Evolutionary conservation across 2,113 vertebrate genomes (phyloP).

Genomic region (Pagrus major): DNA sequence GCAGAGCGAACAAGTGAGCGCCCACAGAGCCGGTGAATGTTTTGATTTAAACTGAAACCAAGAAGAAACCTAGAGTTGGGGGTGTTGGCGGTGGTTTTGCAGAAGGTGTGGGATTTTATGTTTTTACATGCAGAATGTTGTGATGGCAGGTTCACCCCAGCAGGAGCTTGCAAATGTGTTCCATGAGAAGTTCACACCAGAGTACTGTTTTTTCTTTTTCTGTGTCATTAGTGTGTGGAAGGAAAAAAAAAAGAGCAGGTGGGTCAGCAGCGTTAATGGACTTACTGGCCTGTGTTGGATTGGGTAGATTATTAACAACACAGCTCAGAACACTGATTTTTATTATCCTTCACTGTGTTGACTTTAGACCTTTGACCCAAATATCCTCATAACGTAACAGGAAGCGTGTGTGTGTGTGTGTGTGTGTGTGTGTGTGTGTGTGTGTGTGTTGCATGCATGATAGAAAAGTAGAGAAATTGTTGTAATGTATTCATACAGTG

Average conservation of each 20-base stretch:
- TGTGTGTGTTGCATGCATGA: neutral
- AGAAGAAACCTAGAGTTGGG: slow-evolving; percentile 1
- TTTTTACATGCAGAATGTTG: slow-evolving; percentile 40
- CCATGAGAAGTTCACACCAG: slow-evolving; percentile 52
- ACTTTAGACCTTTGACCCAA: slow-evolving; percentile 79
- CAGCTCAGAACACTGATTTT: slow-evolving; percentile 54
- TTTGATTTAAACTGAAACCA: slow-evolving; percentile 63
- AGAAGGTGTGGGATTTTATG: slow-evolving; percentile 46
- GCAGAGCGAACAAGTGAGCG: slow-evolving; percentile 38
- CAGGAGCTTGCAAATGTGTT: slow-evolving; percentile 46
- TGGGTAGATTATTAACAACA: slow-evolving; percentile 80
- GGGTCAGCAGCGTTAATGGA: slow-evolving; percentile 69
- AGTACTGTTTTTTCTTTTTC: slow-evolving; percentile 30
- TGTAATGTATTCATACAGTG: neutral
- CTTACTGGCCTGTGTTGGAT: slow-evolving; percentile 62
- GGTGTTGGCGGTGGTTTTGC: slow-evolving; percentile 17
- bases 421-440: neutral
- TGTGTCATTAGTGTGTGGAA: slow-evolving; percentile 52
- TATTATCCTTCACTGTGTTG: slow-evolving; percentile 59
- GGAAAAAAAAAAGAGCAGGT: slow-evolving; percentile 18
- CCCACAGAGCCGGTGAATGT: slow-evolving; percentile 51
- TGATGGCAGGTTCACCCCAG: slow-evolving; percentile 41
- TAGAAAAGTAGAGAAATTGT: neutral
- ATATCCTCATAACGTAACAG: slow-evolving; percentile 64
- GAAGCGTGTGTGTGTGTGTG: neutral